These are phyloP conservation scores for Cerastoderma edule DNA, from an alignment of 2,888 invertebrate genomes.

Conservation along the genomic window DNA sequence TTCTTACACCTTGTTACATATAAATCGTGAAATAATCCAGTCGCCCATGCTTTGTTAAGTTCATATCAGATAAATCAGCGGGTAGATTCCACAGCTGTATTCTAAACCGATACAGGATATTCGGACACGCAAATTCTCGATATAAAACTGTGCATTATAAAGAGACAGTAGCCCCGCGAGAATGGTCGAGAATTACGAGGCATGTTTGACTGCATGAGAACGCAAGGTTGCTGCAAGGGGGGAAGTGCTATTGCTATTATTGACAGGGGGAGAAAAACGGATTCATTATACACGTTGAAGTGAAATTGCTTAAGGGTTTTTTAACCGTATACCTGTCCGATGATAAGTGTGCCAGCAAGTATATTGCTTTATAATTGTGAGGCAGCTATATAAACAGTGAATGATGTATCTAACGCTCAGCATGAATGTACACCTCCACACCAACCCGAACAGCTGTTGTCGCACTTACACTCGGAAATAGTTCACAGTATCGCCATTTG, in stretches of 20 bases:
- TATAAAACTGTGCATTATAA: neutral
- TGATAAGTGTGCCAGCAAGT: conserved; percentile 18
- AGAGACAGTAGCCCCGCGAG: conserved; percentile 2
- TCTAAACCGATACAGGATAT: neutral
- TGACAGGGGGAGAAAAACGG: conserved; percentile 11
- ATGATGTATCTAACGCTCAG: conserved; percentile 15
- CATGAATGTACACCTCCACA: neutral
- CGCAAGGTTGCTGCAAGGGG: conserved; percentile 2
- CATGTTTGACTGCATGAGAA: neutral
- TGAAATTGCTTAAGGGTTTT: conserved; percentile 26
- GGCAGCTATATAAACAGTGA: conserved; percentile 17
- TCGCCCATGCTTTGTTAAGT: neutral
- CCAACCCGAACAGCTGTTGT: conserved; percentile 24
- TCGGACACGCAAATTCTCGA: neutral
- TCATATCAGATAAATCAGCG: neutral
- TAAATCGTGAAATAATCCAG: conserved; percentile 1
- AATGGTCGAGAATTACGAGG: neutral
- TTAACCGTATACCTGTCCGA: conserved; percentile 22
- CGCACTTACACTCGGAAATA: neutral
- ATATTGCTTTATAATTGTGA: conserved; percentile 22
- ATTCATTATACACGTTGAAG: conserved; percentile 20
- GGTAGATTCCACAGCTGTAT: neutral
- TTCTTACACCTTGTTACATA: conserved; percentile 10
- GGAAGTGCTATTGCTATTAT: neutral
- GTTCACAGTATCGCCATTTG: neutral